A percentile compares a stretch with the other conserved stretches of the same genome.
phyloP scores from a whole-genome alignment of 2,888 invertebrate species.

The Pollenia amentaria region DNA sequence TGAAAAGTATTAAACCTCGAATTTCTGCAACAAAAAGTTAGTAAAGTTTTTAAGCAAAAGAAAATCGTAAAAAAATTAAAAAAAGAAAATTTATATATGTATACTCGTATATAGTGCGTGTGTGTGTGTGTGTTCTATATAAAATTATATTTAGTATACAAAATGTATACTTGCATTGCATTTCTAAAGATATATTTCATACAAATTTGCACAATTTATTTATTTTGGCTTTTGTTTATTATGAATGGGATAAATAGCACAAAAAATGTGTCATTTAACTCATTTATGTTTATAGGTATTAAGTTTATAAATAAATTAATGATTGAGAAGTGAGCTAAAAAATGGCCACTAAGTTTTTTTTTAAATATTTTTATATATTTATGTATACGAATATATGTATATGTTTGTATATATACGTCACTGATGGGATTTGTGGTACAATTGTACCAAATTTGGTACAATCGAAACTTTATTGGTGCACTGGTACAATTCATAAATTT shows the following conservation, averaged over 20 bases:
- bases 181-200: conserved; percentile 30
- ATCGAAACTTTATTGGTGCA: no score
- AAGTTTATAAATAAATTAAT: background rate
- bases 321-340: background rate
- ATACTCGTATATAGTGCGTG: background rate
- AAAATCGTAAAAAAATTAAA: background rate
- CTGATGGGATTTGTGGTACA: no score
- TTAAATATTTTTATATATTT: no score
- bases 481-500: no score
- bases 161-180: conserved; percentile 47
- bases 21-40: conserved; percentile 34
- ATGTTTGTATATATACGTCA: background rate
- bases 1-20: background rate
- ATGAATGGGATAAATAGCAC: background rate
- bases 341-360: no score
- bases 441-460: no score
- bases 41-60: conserved; percentile 6
- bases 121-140: conserved; percentile 3
- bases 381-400: no score
- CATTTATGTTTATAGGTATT: conserved; percentile 13
- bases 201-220: background rate
- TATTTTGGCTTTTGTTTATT: background rate
- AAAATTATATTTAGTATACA: conserved; percentile 74
- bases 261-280: conserved; percentile 11
- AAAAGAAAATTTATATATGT: conserved; percentile 10